Conservation (phyloP, 2,113 vertebrate genomes). For the Pomatorhinus ruficollis region DNA sequence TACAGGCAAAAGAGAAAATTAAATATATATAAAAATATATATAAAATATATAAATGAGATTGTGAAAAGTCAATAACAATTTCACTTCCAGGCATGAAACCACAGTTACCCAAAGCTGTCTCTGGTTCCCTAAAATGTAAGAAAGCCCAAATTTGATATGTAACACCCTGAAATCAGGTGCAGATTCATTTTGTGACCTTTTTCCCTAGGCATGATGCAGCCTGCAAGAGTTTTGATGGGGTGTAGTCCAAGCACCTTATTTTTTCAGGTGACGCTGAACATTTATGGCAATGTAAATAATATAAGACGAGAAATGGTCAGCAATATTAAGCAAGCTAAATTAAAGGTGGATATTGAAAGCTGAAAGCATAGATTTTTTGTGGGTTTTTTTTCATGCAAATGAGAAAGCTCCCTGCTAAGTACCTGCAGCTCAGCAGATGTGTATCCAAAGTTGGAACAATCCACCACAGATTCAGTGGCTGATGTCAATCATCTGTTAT, state of each 20-base stretch:
- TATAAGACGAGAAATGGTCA: neutral
- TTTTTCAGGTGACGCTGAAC: neutral
- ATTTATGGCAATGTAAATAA: neutral
- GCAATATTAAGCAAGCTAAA: neutral
- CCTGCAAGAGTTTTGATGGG: neutral
- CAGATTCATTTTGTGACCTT: neutral
- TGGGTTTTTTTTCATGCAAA: neutral
- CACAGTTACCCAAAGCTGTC: neutral
- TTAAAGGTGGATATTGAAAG: neutral
- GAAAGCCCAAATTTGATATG: neutral
- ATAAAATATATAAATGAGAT: neutral
- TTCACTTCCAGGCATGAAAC: neutral
- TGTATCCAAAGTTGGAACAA: neutral
- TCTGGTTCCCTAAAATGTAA: neutral
- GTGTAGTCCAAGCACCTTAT: neutral
- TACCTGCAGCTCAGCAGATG: neutral
- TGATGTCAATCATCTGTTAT: neutral
- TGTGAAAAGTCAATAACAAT: neutral
- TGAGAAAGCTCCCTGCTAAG: neutral
- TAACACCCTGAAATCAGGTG: neutral
- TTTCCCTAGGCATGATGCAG: neutral
- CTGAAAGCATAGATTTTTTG: neutral
- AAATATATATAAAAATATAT: neutral
- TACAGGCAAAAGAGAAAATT: neutral
- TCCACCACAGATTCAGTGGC: neutral